These are phyloP conservation scores for Nerophis ophidion DNA, from an alignment of 2,113 vertebrate species.

Conservation along the genomic window DNA sequence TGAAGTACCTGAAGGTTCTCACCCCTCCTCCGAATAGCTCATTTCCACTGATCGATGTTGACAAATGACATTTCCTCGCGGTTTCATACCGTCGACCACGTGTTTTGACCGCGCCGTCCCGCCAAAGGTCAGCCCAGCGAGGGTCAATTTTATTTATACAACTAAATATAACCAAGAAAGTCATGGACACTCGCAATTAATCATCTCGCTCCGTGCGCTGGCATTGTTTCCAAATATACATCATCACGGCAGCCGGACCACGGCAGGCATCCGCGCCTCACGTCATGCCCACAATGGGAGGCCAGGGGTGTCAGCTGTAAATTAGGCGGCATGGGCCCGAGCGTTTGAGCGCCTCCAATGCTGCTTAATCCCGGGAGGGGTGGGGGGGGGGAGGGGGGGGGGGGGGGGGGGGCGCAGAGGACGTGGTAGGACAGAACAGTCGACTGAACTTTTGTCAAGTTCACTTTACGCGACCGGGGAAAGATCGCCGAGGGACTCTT, in stretches of 20 bases:
- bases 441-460: conserved; percentile 27
- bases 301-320: conserved; percentile 56
- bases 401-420: conserved; percentile 26
- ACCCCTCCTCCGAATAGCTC: neutral
- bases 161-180: conserved; percentile 47
- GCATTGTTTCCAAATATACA: conserved; percentile 63
- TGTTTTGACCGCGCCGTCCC: neutral
- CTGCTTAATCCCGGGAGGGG: conserved; percentile 45
- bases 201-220: conserved; percentile 33
- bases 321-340: conserved; percentile 47
- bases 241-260: conserved; percentile 23
- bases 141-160: conserved; percentile 23
- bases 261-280: conserved; percentile 39
- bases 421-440: conserved; percentile 42
- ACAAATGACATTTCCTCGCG: neutral
- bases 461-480: neutral
- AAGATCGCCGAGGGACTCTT: conserved; percentile 15
- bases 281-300: conserved; percentile 45
- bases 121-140: conserved; percentile 7
- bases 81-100: neutral
- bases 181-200: conserved; percentile 56
- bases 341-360: conserved; percentile 48
- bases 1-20: too few relatives aligned
- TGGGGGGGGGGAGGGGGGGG: conserved; percentile 10
- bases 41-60: neutral